Evolutionary conservation across 2,888 invertebrate genomes (phyloP), one percentile per base, ranked within the genome.

Genomic region (Aethes cnicana): DNA sequence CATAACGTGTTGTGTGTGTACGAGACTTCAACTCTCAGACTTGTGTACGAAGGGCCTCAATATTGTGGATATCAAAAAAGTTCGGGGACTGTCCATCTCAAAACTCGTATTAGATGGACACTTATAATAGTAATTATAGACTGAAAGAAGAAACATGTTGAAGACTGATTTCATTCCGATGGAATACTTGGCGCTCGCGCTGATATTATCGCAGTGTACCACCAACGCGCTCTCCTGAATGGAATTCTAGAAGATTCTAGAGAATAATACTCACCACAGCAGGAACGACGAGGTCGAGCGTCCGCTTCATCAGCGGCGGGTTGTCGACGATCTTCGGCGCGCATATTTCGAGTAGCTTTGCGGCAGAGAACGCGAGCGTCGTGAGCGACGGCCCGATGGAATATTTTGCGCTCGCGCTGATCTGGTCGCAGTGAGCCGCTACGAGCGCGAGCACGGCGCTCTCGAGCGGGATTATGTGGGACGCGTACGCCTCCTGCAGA

Each of bases 381-480:
- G 83, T 87, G 25, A 89, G 70, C 0, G 89, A 87, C 5, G 75
- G 69, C 0, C 87, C 84, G 14, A 86, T 73, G 1, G 84, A 81
- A 66, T 87, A 89, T 53, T 83, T 84, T 11, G 66, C 63, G 58
- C 74, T 80, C n/a, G 75, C 72, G 36, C 77, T 87, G 59, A 88
- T 88, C 23, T 85, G 69, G 61, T 89, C 89, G 61, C 88, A 84
- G 66, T 90, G 89, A 0, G 81, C 74, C 0, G 81, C 73, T 7
- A 96, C 92, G 3, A 96, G 92, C 46, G 93, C 92, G n/a, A 95
- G 88, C 2, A 96, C 92, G 60, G 95, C 96, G 65, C 94, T 95
- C 74, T 97, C 96, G 0, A 95, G 94, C 8, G 96, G 96, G 58
- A 96, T 94, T 25, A 95, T 93, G 72, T 96, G 95, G 56, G 92